Evolutionary conservation across 2,797 vertebrate species (phyloP).

Genomic region (Microtus californicus): DNA sequence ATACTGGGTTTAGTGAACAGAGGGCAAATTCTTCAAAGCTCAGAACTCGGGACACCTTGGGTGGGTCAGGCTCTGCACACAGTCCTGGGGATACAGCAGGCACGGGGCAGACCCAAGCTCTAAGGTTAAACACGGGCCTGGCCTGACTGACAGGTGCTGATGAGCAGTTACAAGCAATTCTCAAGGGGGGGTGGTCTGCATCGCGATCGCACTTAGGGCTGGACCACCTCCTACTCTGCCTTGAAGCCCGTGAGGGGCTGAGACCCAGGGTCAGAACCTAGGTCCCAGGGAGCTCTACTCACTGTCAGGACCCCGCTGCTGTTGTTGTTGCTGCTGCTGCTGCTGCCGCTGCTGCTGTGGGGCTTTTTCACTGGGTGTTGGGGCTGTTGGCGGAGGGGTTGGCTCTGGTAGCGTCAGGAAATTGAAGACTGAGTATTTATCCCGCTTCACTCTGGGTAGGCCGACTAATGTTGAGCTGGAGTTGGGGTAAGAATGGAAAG

Average conservation of each 20-base stretch:
- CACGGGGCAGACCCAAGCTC: not conserved
- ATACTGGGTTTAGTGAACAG: not conserved
- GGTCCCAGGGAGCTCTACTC: conserved; percentile 77
- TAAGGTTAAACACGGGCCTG: not conserved
- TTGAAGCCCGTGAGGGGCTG: not conserved
- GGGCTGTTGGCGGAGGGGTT: conserved; percentile 63
- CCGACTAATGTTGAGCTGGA: conserved; percentile 92
- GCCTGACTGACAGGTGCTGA: not conserved
- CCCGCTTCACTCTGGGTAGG: conserved; percentile 95
- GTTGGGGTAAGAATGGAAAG: conserved; percentile 62
- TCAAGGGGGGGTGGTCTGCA: not conserved
- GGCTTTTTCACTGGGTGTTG: conserved; percentile 66
- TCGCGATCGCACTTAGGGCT: accelerated
- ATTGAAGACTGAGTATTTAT: conserved; percentile 98
- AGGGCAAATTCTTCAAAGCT: not conserved
- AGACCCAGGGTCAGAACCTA: not conserved
- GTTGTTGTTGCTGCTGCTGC: not conserved
- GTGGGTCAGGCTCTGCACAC: not conserved
- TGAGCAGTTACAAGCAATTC: not conserved
- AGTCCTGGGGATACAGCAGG: no score
- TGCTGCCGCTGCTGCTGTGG: conserved; percentile 59
- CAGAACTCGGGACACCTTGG: not conserved
- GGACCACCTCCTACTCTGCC: not conserved
- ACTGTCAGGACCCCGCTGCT: conserved; percentile 82
- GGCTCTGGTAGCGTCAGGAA: conserved; percentile 92